phyloP scores from a whole-genome alignment of 2,888 invertebrate species.

The Crematogaster levior region DNA sequence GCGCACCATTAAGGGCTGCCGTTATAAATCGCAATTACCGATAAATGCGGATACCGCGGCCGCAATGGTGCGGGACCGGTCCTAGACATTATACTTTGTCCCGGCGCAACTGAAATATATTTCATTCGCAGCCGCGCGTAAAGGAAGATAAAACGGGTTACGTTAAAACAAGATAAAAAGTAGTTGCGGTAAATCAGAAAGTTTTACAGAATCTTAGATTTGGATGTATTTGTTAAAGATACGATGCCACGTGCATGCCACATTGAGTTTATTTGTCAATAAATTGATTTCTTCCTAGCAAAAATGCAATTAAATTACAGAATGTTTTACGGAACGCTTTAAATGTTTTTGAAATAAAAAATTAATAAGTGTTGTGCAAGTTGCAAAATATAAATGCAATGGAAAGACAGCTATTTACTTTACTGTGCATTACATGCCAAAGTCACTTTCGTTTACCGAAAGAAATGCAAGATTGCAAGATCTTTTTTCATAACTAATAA shows the following conservation, averaged over 20 bases:
- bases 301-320: not conserved
- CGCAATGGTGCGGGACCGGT: constrained; percentile 31
- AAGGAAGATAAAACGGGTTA: constrained; percentile 38
- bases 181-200: not conserved
- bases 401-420: not conserved
- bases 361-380: not conserved
- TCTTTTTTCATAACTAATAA: constrained; percentile 3
- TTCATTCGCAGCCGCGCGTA: constrained; percentile 20
- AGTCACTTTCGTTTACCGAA: constrained; percentile 52
- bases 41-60: constrained; percentile 56
- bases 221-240: not conserved
- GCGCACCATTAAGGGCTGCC: constrained; percentile 69
- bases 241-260: too few species aligned
- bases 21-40: constrained; percentile 81
- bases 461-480: too few species aligned
- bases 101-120: constrained; percentile 27
- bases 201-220: not conserved
- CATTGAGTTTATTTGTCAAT: not conserved
- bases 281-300: not conserved
- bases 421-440: not conserved
- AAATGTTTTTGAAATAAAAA: not conserved
- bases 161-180: constrained; percentile 4
- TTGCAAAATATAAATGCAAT: not conserved
- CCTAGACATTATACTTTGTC: constrained; percentile 27
- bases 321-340: not conserved